Evolutionary conservation across 92 coral and sea anemone species (phyloP).

Genomic region (Parazoanthus atlanticus): DNA sequence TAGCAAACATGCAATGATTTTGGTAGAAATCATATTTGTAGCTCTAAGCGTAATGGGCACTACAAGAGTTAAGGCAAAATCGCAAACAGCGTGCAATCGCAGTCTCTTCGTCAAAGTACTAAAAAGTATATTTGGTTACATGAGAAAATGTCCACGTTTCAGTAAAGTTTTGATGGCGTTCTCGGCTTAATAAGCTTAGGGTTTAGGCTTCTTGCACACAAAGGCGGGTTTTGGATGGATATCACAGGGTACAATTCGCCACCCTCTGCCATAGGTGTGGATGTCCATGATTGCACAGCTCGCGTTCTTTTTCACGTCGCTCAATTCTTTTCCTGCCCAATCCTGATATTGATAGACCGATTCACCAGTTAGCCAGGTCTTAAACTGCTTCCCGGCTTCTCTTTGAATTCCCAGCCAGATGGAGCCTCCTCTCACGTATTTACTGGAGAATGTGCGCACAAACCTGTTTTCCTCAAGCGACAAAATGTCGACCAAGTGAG

Average conservation of each 20-base stretch:
- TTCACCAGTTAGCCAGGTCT: not conserved
- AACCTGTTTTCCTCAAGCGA: not conserved
- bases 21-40: too few relatives aligned
- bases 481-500: not conserved
- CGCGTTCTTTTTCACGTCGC: not conserved
- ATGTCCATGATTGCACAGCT: not conserved
- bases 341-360: not conserved
- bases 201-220: conserved; percentile 7
- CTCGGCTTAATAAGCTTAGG: not conserved
- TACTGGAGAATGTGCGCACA: not conserved
- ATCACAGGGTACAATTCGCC: not conserved
- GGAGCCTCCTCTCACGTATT: not conserved
- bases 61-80: too few relatives aligned
- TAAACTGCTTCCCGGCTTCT: not conserved
- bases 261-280: not conserved
- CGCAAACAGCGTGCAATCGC: too few relatives aligned
- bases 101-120: too few relatives aligned
- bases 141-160: too few relatives aligned
- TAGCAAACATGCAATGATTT: too few relatives aligned
- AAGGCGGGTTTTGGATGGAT: not conserved
- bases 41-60: too few relatives aligned
- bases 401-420: conserved; percentile 14
- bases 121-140: too few relatives aligned
- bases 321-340: not conserved
- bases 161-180: too few relatives aligned